phyloP scores from a whole-genome alignment of 2,888 invertebrate species.

The Idaea dimidiata region DNA sequence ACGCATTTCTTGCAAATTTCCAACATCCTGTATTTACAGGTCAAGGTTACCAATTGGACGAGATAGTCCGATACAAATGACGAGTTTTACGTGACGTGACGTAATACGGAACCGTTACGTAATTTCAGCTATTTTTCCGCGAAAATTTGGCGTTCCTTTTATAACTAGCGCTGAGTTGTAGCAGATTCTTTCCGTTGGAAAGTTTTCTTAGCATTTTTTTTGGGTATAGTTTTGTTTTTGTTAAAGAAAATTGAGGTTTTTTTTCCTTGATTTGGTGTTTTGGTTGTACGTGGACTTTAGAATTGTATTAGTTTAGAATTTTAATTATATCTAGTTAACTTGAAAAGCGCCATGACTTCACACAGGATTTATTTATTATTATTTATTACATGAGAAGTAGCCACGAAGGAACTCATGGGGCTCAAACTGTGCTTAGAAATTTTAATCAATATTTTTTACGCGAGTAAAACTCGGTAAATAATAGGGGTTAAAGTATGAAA shows the following conservation, averaged over 20 bases:
- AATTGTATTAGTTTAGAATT: too few species aligned
- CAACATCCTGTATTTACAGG: slow-evolving; percentile 16
- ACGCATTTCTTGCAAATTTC: neutral
- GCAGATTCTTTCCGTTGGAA: slow-evolving; percentile 37
- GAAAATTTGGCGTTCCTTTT: slow-evolving; percentile 6
- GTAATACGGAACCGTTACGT: slow-evolving; percentile 8
- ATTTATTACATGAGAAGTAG: too few species aligned
- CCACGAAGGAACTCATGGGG: too few species aligned
- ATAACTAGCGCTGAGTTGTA: slow-evolving; percentile 18
- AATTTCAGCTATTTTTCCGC: slow-evolving; percentile 4
- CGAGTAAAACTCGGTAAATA: too few species aligned
- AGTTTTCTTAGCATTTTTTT: slow-evolving; percentile 19
- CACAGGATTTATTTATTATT: too few species aligned
- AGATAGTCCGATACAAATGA: slow-evolving; percentile 24
- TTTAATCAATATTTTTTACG: too few species aligned
- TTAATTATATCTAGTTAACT: too few species aligned
- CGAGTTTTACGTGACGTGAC: slow-evolving; percentile 5
- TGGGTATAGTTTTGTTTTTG: neutral
- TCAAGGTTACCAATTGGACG: slow-evolving; percentile 20
- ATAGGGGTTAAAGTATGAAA: too few species aligned
- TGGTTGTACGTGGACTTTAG: too few species aligned
- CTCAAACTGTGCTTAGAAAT: too few species aligned
- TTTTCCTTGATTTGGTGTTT: neutral
- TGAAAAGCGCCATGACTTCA: too few species aligned
- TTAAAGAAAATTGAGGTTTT: neutral